Conservation (phyloP, 2,797 vertebrate genomes). For the Phataginus tricuspis region DNA sequence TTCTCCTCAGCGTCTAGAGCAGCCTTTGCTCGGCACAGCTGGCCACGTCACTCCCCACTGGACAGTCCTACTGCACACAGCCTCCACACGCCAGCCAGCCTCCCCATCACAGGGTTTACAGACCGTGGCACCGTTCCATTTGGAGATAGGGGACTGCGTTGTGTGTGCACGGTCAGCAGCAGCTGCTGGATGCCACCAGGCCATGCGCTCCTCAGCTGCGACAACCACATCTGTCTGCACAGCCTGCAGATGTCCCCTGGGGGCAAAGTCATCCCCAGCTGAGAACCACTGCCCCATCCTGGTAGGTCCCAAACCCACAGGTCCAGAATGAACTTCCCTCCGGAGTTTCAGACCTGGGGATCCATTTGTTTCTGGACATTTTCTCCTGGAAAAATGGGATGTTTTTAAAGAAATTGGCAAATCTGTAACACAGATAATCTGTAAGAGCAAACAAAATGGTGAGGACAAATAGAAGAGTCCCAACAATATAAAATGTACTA, state of each 20-base stretch:
- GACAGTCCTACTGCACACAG: neutral
- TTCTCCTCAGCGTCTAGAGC: neutral
- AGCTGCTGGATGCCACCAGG: neutral
- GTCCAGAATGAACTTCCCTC: neutral
- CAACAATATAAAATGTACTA: neutral
- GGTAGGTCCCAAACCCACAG: neutral
- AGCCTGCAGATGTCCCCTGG: neutral
- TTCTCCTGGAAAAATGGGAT: neutral
- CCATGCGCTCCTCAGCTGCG: fast-evolving
- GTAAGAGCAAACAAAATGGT: neutral
- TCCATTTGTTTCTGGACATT: neutral
- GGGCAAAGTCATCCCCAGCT: too few relatives aligned
- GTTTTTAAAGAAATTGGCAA: neutral
- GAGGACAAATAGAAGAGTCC: neutral
- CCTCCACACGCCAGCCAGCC: fast-evolving
- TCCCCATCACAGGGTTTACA: neutral
- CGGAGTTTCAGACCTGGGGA: neutral
- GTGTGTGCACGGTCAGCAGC: neutral
- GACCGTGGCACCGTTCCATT: too few relatives aligned
- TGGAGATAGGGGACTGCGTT: too few relatives aligned
- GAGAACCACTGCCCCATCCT: neutral
- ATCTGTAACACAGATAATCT: neutral
- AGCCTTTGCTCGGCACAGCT: neutral
- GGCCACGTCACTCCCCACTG: neutral
- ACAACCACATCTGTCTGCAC: neutral